Evolutionary conservation across 2,113 vertebrate genomes (phyloP).

Genomic region (Clupea harengus): DNA sequence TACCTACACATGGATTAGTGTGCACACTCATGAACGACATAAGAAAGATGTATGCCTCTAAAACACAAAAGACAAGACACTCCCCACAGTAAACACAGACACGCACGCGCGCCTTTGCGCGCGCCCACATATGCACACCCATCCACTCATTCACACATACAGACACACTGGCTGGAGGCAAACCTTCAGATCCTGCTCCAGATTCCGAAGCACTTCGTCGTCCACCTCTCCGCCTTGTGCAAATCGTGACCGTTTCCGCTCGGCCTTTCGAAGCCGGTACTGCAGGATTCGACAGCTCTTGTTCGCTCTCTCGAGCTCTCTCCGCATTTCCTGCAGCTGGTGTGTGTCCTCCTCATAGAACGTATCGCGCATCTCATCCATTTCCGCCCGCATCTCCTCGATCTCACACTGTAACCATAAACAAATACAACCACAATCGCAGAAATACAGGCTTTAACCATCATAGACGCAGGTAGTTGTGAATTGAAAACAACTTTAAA

Average conservation of each 20-base stretch:
- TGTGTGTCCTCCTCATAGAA: constrained; percentile 98
- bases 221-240: constrained; percentile 91
- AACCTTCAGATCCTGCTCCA: constrained; percentile 98
- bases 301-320: constrained; percentile 94
- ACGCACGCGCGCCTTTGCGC: neutral
- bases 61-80: neutral
- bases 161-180: neutral
- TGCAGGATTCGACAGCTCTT: constrained; percentile 98
- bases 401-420: constrained; percentile 66
- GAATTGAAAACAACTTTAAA: neutral
- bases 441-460: neutral
- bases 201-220: constrained; percentile 88
- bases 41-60: neutral
- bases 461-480: neutral
- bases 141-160: neutral
- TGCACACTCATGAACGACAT: neutral
- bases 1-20: neutral
- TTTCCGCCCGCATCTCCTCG: constrained; percentile 94
- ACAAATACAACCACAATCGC: neutral
- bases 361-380: constrained; percentile 98
- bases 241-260: constrained; percentile 88
- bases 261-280: constrained; percentile 95
- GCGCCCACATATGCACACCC: neutral
- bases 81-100: neutral
- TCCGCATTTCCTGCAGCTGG: constrained; percentile 95